Evolutionary conservation across 2,113 vertebrate species (phyloP).

Genomic region (Chamaetylas fuelleborni): DNA sequence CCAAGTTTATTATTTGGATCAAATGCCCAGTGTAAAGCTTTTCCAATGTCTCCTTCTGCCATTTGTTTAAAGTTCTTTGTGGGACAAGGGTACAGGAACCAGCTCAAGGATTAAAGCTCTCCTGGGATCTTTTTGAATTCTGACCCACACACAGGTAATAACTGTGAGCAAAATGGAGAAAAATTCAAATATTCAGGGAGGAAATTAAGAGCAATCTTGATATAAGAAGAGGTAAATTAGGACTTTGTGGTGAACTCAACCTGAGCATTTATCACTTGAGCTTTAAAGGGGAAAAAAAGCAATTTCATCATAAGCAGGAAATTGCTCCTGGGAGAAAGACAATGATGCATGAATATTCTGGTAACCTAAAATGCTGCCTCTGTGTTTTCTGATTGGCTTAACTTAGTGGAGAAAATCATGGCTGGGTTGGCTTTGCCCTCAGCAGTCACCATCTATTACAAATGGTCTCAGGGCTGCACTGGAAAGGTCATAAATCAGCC

Average conservation of each 20-base stretch:
- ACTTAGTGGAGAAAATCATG: not conserved
- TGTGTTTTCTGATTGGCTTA: not conserved
- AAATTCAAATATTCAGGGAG: not conserved
- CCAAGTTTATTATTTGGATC: not conserved
- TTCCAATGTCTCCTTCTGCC: not conserved
- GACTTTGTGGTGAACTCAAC: not conserved
- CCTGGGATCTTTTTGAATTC: not conserved
- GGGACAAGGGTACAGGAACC: not conserved
- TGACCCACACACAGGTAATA: not conserved
- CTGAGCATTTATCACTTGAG: not conserved
- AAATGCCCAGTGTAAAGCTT: not conserved
- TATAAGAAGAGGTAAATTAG: not conserved
- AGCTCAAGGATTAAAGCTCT: not conserved
- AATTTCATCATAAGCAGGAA: not conserved
- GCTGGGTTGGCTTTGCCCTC: not conserved
- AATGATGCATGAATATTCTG: not conserved
- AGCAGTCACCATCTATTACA: not conserved
- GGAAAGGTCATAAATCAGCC: not conserved
- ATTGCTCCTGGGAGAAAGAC: conserved; percentile 13
- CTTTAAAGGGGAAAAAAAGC: not conserved
- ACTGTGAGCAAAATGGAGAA: not conserved
- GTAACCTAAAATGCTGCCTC: not conserved
- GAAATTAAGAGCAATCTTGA: not conserved
- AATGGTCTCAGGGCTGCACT: not conserved
- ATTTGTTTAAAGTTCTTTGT: not conserved